Base-by-base conservation (phyloP, 2,113 vertebrate genomes). In the Apaloderma vittatum region DNA sequence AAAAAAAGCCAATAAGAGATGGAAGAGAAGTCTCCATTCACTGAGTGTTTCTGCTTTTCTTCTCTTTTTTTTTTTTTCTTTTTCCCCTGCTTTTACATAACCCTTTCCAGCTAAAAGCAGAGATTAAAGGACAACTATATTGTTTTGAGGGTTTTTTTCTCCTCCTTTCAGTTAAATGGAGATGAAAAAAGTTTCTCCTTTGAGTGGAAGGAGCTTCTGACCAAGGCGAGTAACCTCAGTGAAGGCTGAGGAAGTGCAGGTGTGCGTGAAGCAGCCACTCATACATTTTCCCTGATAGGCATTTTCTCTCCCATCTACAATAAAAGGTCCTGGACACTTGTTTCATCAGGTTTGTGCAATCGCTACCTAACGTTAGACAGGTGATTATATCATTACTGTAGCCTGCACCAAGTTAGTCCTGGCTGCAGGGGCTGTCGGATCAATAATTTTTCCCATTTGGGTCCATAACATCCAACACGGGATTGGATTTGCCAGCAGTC, bases 21-120 rank as follows among this genome's bases (percentile, higher is more conserved):
- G 88, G 84, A 92, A 94, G 81, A 96, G 95, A 95, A 96, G 73
- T 73, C 87, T 88, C 96, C 92, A 93, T 96, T 95, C 87, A 89
- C 75, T 86, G 80, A 62, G 22, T 46, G 48, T 86, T 80, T 62
- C 86, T 96, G 83, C 11, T 46, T 18, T 46, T 18, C 14, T 18
- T 18, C 45, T 67, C n/a, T 32, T 55, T 52, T 61, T 46, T 72
- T 43, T 21, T 8, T 46, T 17, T 46, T 46, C 14, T 46, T 90
- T 68, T 8, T 2, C 1, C 2, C 29, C 15, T 5, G 14, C 74
- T 92, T 94, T 95, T 93, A 88, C 72, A 94, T 92, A 97, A 97
- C 94, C 52, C 49, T 68, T 92, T 75, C 4, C 5, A 76, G 46
- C 66, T 89, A 84, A 81, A 36, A 88, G 14, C 65, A 72, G 55